Evolutionary conservation across 2,113 vertebrate genomes (phyloP), one percentile per base, ranked within the genome.

Genomic region (Diphyllodes magnificus): DNA sequence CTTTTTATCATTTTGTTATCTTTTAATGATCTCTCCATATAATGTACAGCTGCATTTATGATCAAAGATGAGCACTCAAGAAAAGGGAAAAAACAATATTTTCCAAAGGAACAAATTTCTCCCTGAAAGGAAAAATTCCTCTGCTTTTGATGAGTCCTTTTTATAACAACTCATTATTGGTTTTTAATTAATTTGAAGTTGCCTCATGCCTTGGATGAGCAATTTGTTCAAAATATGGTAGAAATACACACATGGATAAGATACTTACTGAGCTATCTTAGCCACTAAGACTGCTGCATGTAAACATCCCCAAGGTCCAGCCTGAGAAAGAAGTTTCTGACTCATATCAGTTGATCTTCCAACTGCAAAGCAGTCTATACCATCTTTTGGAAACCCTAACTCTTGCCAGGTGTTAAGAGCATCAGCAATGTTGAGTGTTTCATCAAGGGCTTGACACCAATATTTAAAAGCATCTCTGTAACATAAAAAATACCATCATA

Each of bases 211-310:
- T 50, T 56, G 6, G 44, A 78, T 69, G 18, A 88, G 18, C 10
- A 64, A 80, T 86, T 82, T 65, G 28, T 78, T 73, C 69, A 75
- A 93, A 76, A 84, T 76, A 90, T 1, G 2, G 22, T 40, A 88
- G 21, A 88, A 79, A 69, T 44, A 47, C 22, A 56, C 23, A 82
- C 2, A 63, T 10, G 50, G 11, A 44, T 64, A 68, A 77, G 86
- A 85, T 75, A 99, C 99, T 97, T 97, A 99, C 99, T 99, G 99
- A 65, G 99, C 99, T 93, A 99, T 99, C 94, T 99, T 99, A 69
- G 99, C 98, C 31, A 98, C 96, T 93, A 99, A 97, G 64, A 98
- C 96, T 11, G 99, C 99, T 86, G 98, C 99, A 94, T 98, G 99
- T 39, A 99, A 97, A 97, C 99, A 99, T 21, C 99, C 99, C 99